Evolutionary conservation across 2,888 invertebrate genomes (phyloP), one percentile per base, ranked within the genome.

Genomic region (Philaethria dido): DNA sequence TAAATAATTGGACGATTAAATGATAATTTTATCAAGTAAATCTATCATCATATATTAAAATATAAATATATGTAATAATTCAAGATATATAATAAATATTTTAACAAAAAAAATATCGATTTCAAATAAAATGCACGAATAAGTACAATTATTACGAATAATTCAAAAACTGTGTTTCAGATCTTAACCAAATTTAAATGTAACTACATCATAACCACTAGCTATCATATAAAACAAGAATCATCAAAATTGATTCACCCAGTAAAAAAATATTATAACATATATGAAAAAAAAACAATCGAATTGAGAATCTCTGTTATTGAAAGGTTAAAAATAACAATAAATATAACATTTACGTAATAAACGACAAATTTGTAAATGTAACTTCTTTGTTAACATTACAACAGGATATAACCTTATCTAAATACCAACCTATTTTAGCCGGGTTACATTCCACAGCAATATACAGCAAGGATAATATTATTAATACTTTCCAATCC

Each of bases 381-480:
- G 20, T 39, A 55, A 42, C 22, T 22, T 57, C 57, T 57, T 57
- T 57, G 57, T 42, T 57, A 57, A 16, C 22, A 57, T 25, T n/a
- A 22, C 29, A 16, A 22, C 1, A n/a, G 2, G 11, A 42, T 29
- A 16, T 20, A 45, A 20, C 0, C 42, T 22, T 22, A 57, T 18
- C 47, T 81, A 83, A 74, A 71, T 72, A 89, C 92, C 89, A 79
- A 91, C 92, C 92, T 85, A 89, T 88, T 89, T 92, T 92, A 66
- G 91, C 89, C 65, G 92, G 92, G 80, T 91, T 92, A 70, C 85
- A 86, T 69, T 76, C 76, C 70, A 78, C 88, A 68, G 80, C 74
- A 70, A 75, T 77, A 75, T 77, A 80, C 64, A 81, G 63, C 42
- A 42, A 11, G 67, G 85, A 73, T 64, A 87, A 61, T 36, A 83